Conservation (phyloP, 2,888 invertebrate genomes). For the Drosophila meridiana region DNA sequence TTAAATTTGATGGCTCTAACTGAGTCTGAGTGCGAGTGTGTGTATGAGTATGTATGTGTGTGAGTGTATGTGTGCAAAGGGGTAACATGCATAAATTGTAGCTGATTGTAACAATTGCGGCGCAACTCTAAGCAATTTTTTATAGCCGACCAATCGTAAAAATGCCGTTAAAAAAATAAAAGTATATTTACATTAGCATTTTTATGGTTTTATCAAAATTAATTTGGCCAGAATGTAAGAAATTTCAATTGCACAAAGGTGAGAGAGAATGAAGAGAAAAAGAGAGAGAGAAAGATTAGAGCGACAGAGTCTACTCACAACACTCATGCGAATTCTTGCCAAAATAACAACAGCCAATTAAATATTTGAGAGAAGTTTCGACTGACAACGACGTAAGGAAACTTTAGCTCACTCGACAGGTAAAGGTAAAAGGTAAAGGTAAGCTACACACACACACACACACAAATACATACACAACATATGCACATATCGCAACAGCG, state of each 20-base stretch:
- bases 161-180: constrained; percentile 51
- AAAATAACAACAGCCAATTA: constrained; percentile 51
- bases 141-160: constrained; percentile 62
- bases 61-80: constrained; percentile 47
- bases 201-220: constrained; percentile 66
- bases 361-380: constrained; percentile 29
- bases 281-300: neutral
- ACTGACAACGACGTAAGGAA: constrained; percentile 13
- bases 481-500: constrained; percentile 21
- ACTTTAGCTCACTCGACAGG: constrained; percentile 30
- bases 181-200: constrained; percentile 63
- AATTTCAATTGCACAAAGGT: constrained; percentile 38
- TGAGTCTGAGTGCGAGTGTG: neutral
- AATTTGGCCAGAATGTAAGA: constrained; percentile 34
- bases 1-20: constrained; percentile 66
- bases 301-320: neutral
- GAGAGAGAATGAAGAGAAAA: neutral
- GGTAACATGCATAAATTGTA: constrained; percentile 28
- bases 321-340: constrained; percentile 7
- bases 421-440: constrained; percentile 42
- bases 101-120: constrained; percentile 41
- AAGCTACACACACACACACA: constrained; percentile 1
- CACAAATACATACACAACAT: neutral
- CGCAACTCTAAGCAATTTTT: constrained; percentile 44
- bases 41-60: neutral